These are phyloP conservation scores for Dioctria linearis DNA, from an alignment of 2,888 invertebrate species.

Conservation along the genomic window DNA sequence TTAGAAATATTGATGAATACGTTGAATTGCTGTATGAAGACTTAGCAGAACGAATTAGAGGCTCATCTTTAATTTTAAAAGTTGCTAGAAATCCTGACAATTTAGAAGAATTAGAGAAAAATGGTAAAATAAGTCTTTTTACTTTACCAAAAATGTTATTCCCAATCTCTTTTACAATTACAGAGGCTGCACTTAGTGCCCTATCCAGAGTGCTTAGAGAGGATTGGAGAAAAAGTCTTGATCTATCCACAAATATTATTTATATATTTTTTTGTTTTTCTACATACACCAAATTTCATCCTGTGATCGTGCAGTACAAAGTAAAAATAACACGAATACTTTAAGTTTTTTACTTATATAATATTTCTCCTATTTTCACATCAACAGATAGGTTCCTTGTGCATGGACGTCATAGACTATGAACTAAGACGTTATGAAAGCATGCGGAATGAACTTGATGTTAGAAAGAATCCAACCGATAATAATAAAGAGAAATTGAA, in stretches of 20 bases:
- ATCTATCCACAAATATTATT: slow-evolving; percentile 95
- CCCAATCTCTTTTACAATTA: slow-evolving; percentile 64
- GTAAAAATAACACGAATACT: slow-evolving; percentile 69
- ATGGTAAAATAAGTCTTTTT: slow-evolving; percentile 77
- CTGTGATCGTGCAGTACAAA: slow-evolving; percentile 95
- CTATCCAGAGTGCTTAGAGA: slow-evolving; percentile 95
- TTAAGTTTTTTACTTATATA: neutral
- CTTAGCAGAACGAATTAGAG: slow-evolving; percentile 91
- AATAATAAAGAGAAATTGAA: slow-evolving; percentile 69
- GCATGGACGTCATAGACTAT: slow-evolving; percentile 96
- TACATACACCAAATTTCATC: slow-evolving; percentile 94
- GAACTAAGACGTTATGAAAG: slow-evolving; percentile 94
- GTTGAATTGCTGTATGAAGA: slow-evolving; percentile 97
- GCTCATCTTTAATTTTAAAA: slow-evolving; percentile 91
- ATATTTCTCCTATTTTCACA: slow-evolving; percentile 15
- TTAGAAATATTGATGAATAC: slow-evolving; percentile 92
- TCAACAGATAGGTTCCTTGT: slow-evolving; percentile 90
- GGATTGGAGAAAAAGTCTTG: slow-evolving; percentile 97
- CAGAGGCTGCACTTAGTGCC: slow-evolving; percentile 95
- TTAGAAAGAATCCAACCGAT: slow-evolving; percentile 70
- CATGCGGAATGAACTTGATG: slow-evolving; percentile 85
- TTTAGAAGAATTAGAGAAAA: slow-evolving; percentile 91
- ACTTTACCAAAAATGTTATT: neutral
- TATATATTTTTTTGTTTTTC: slow-evolving; percentile 98
- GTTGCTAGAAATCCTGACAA: slow-evolving; percentile 95